phyloP scores from a whole-genome alignment of 1,140 invertebrate species.

The Lepidostoma basale region DNA sequence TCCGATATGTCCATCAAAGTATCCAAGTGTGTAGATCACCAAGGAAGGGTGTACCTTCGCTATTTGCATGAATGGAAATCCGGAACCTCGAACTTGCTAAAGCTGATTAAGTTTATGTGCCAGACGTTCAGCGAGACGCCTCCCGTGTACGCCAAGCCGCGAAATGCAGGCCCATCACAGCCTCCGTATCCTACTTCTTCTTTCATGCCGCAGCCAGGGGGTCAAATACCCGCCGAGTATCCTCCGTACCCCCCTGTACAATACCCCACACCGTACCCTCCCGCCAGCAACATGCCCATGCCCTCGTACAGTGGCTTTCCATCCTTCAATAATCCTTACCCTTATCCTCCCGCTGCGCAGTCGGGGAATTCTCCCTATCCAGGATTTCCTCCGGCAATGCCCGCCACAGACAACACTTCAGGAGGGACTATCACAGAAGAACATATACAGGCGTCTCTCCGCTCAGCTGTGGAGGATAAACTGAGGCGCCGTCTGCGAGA shows the following conservation, averaged over 20 bases:
- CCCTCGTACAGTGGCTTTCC: slow-evolving; percentile 49
- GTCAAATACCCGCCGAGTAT: slow-evolving; percentile 4
- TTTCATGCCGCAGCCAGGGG: slow-evolving; percentile 68
- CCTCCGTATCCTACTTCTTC: slow-evolving; percentile 69
- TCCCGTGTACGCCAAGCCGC: slow-evolving; percentile 84
- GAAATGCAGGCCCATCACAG: slow-evolving; percentile 53
- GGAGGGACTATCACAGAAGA: slow-evolving; percentile 91
- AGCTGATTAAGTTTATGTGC: slow-evolving; percentile 90
- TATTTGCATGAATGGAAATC: slow-evolving; percentile 96
- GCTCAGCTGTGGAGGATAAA: slow-evolving; percentile 96
- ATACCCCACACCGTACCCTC: slow-evolving; percentile 51
- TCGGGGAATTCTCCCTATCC: slow-evolving; percentile 39
- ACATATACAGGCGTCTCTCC: slow-evolving; percentile 90
- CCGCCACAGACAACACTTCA: slow-evolving; percentile 51
- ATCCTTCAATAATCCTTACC: slow-evolving; percentile 46
- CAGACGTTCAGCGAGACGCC: slow-evolving; percentile 93
- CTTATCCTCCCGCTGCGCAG: slow-evolving; percentile 47
- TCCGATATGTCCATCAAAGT: slow-evolving; percentile 94
- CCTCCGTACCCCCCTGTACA: slow-evolving; percentile 54
- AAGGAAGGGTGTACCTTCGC: slow-evolving; percentile 95
- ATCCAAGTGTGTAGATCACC: slow-evolving; percentile 92
- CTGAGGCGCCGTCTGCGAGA: slow-evolving; percentile 85
- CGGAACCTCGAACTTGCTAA: slow-evolving; percentile 80
- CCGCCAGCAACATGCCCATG: slow-evolving; percentile 47
- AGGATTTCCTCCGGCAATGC: slow-evolving; percentile 58